A percentile compares a stretch with the other conserved stretches of the same genome.
Evolutionary conservation across 2,888 invertebrate species (phyloP).

Genomic region (Lasioglossum morio): DNA sequence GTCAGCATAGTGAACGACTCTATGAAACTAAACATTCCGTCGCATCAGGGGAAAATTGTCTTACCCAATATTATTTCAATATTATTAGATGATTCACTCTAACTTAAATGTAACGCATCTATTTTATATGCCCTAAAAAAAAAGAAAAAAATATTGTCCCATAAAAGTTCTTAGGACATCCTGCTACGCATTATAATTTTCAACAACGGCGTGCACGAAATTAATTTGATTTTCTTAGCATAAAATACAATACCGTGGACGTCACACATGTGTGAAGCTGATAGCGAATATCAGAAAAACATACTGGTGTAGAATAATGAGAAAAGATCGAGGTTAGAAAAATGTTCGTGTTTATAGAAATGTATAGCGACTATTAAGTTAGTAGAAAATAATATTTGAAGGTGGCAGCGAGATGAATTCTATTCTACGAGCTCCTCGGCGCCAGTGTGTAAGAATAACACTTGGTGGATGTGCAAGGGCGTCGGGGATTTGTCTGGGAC

Average conservation of each 20-base stretch:
- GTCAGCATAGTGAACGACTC: background rate
- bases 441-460: conserved; percentile 75
- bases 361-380: background rate
- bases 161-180: background rate
- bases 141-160: no score
- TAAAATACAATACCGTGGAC: background rate
- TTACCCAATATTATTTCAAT: no score
- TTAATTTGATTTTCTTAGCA: background rate
- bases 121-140: no score
- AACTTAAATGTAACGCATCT: no score
- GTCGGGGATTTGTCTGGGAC: conserved; percentile 78
- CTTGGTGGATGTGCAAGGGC: conserved; percentile 60
- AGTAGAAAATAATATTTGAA: conserved; percentile 28
- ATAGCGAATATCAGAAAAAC: background rate
- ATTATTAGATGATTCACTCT: no score
- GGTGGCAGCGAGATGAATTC: conserved; percentile 45
- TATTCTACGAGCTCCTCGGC: conserved; percentile 38
- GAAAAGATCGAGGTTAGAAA: background rate
- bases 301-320: background rate
- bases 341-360: background rate
- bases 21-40: background rate
- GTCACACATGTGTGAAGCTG: background rate
- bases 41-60: background rate
- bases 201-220: background rate
- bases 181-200: background rate